Evolutionary conservation across 1,140 invertebrate genomes (phyloP), one percentile per base, ranked within the genome.

Genomic region (Drosophila malerkotliana): DNA sequence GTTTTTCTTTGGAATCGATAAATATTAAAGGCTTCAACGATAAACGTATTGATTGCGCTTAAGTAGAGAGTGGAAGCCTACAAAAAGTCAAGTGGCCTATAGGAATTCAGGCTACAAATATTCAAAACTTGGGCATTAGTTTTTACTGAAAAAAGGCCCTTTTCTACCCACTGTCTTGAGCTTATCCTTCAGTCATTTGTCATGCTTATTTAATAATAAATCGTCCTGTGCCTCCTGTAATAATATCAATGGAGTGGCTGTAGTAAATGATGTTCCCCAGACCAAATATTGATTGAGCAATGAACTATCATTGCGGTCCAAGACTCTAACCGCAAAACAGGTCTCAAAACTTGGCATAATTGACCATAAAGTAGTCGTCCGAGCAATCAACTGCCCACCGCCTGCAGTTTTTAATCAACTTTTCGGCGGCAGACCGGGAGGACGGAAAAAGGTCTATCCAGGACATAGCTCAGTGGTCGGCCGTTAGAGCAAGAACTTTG

Each of bases 341-440:
- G 14, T 12, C 59, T 24, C 32, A 51, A 57, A 64, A 49, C 63
- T 49, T 55, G 44, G 61, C 63, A 58, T 79, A 79, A 79, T 59
- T 73, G 68, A 59, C 68, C 60, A 67, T 77, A 61, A 73, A 64
- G 32, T 37, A 24, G 26, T 44, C 34, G 24, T 62, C 55, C 8
- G 37, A 28, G 59, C 63, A 62, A 62, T 66, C 58, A 62, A 66
- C 59, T 64, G 56, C 63, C 30, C 32, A 56, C 72, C 63, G 52
- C 49, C 68, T 54, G 44, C 68, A 72, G 58, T 76, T 84, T 84
- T 84, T 84, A 84, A 84, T 84, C 81, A 84, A 80, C 62, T 56
- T 56, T 68, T 62, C 32, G 52, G 18, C 30, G 52, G 18, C 37
- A 10, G 47, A 8, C 18, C 18, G 14, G 8, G n/a, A 41, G 14